A percentile compares a stretch with the other conserved stretches of the same genome.
Evolutionary conservation across 2,113 vertebrate genomes (phyloP).

Genomic region (Cepphus grylle): DNA sequence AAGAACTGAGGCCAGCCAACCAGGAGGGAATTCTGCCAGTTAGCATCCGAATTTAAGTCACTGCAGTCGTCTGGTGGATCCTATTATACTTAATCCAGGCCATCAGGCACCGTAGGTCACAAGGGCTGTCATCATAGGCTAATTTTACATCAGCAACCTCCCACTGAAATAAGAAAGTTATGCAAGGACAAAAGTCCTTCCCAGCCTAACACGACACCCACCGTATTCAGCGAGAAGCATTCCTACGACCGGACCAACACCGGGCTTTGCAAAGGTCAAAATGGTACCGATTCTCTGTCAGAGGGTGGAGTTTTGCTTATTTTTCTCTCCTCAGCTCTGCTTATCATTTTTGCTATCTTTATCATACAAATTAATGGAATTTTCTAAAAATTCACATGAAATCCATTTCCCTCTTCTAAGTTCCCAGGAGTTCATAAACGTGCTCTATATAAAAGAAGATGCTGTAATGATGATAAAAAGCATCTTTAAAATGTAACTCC

Average conservation of each 20-base stretch:
- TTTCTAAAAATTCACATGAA: background rate
- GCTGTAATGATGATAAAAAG: background rate
- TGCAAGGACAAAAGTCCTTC: background rate
- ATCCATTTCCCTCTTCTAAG: background rate
- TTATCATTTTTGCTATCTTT: background rate
- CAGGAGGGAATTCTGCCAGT: conserved; percentile 19
- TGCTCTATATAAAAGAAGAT: background rate
- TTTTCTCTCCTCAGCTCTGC: background rate
- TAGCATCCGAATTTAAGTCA: background rate
- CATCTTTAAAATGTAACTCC: background rate
- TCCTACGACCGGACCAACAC: background rate
- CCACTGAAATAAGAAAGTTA: background rate
- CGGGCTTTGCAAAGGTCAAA: background rate
- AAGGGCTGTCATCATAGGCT: background rate
- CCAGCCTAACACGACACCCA: background rate
- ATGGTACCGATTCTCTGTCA: background rate
- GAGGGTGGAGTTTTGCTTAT: background rate
- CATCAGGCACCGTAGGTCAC: conserved; percentile 18
- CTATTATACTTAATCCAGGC: conserved; percentile 41
- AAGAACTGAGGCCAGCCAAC: background rate
- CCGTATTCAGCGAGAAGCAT: background rate
- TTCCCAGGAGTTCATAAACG: background rate
- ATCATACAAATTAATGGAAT: background rate
- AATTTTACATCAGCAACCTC: background rate
- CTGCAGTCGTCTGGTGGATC: conserved; percentile 6